Conservation (phyloP, 2,888 invertebrate species). For the Gibbula magus region DNA sequence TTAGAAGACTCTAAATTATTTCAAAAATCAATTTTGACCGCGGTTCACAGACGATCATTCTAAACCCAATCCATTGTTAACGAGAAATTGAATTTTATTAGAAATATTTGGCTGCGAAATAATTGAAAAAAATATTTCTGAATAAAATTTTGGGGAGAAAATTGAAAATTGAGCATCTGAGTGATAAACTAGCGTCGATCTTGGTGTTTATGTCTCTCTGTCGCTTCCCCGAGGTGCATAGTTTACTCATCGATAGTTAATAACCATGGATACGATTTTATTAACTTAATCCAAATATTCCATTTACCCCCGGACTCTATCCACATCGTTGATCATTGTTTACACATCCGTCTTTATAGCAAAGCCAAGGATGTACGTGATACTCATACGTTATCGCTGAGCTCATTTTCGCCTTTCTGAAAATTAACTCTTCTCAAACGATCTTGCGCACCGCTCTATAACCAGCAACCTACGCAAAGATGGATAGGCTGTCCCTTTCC, state of each 20-base stretch:
- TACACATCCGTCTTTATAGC: slow-evolving; percentile 10
- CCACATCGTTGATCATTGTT: slow-evolving; percentile 12
- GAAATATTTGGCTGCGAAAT: no score
- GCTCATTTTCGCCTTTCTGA: slow-evolving; percentile 21
- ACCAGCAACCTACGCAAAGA: slow-evolving; percentile 13
- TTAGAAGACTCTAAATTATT: no score
- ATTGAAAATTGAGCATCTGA: neutral
- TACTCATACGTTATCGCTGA: neutral
- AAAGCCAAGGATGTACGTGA: neutral
- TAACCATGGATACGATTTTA: slow-evolving; percentile 24
- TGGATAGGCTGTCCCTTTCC: slow-evolving; percentile 2
- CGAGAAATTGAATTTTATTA: no score
- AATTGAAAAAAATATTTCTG: no score
- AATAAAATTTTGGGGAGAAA: neutral
- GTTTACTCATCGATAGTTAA: slow-evolving; percentile 14
- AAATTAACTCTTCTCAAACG: slow-evolving; percentile 20
- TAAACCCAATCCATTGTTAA: no score
- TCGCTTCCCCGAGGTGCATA: neutral
- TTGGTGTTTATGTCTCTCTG: neutral
- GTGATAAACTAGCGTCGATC: neutral
- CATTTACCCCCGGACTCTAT: slow-evolving; percentile 9
- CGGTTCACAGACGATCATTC: no score
- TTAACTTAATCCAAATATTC: slow-evolving; percentile 22
- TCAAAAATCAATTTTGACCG: no score
- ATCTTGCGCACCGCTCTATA: neutral